Conservation (phyloP, 2,888 invertebrate genomes). For the Uropetala carovei region DNA sequence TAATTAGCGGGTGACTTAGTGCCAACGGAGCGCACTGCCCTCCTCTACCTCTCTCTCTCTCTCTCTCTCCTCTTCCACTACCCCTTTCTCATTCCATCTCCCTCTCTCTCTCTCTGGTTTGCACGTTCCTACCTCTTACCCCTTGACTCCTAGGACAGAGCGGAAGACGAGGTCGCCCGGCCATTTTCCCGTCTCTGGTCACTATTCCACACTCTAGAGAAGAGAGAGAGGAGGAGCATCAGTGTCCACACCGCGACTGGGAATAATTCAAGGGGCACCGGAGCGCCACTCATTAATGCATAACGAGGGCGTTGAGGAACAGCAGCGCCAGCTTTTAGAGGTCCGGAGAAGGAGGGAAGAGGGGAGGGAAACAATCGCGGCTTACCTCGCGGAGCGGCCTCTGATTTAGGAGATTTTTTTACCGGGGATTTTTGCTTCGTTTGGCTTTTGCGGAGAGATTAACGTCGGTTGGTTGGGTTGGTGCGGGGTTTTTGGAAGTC, state of each 20-base stretch:
- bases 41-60: too few species aligned
- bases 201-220: not conserved
- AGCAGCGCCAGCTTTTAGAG: conserved; percentile 27
- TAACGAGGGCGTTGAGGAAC: conserved; percentile 58
- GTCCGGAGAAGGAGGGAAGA: not conserved
- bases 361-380: not conserved
- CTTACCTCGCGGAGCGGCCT: conserved; percentile 12
- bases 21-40: not conserved
- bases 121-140: not conserved
- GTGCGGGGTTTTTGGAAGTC: too few species aligned
- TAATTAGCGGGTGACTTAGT: conserved; percentile 54
- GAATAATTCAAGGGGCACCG: conserved; percentile 47
- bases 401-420: conserved; percentile 10
- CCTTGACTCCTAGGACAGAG: not conserved
- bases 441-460: not conserved
- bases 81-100: not conserved
- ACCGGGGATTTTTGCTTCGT: not conserved
- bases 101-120: not conserved
- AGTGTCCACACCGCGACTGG: conserved; percentile 46
- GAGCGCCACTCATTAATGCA: conserved; percentile 47
- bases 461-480: too few species aligned
- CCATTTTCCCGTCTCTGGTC: conserved; percentile 9
- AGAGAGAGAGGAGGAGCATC: not conserved
- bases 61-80: not conserved
- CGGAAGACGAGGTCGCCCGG: not conserved